phyloP scores from a whole-genome alignment of 2,888 invertebrate species.

The Notodonta ziczac region DNA sequence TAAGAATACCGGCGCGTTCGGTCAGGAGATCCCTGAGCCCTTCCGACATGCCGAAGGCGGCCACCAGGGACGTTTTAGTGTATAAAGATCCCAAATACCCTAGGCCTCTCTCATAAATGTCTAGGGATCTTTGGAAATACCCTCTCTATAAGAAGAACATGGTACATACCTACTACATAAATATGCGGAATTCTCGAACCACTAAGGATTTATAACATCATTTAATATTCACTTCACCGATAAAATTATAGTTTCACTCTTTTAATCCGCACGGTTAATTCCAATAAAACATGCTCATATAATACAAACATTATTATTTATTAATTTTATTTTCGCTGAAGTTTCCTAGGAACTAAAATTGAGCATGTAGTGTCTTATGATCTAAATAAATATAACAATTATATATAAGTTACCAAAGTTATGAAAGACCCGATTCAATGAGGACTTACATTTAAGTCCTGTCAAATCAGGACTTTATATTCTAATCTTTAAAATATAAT shows the following conservation, averaged over 20 bases:
- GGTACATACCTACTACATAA: too few species aligned
- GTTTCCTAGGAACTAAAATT: constrained; percentile 48
- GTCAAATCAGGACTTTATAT: constrained; percentile 50
- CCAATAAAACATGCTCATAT: constrained; percentile 34
- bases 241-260: constrained; percentile 31
- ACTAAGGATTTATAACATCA: constrained; percentile 12
- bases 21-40: too few species aligned
- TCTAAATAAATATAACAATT: constrained; percentile 11
- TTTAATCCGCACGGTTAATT: not conserved
- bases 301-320: constrained; percentile 17
- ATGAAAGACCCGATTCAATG: constrained; percentile 53
- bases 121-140: too few species aligned
- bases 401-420: not conserved
- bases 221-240: constrained; percentile 36
- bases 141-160: too few species aligned
- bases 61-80: too few species aligned
- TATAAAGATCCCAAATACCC: too few species aligned
- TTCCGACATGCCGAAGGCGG: too few species aligned
- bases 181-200: too few species aligned
- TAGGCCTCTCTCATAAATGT: too few species aligned
- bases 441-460: constrained; percentile 53
- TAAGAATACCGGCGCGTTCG: too few species aligned
- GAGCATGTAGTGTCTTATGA: constrained; percentile 34
- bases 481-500: not conserved
- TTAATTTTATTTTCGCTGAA: constrained; percentile 28